Evolutionary conservation across 2,113 vertebrate genomes (phyloP).

Genomic region (Ploceus nigricollis): DNA sequence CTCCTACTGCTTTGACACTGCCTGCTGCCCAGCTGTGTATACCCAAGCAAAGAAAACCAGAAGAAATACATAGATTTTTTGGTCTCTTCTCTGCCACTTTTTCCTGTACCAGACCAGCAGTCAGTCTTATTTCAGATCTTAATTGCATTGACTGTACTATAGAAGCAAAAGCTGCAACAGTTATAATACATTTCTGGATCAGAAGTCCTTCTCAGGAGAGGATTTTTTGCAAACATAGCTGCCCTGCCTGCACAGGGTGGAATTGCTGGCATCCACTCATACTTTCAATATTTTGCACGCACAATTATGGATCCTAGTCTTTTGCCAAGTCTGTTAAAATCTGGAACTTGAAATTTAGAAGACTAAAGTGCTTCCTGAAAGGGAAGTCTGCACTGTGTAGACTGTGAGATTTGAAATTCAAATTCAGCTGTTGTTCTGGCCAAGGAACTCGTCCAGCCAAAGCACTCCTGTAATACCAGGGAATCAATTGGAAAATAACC

Average conservation of each 20-base stretch:
- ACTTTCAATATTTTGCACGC: not conserved
- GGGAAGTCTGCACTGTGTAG: not conserved
- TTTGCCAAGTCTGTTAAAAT: not conserved
- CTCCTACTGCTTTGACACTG: not conserved
- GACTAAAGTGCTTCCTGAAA: not conserved
- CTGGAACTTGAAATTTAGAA: not conserved
- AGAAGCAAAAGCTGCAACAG: not conserved
- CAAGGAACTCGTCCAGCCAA: not conserved
- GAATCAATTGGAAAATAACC: not conserved
- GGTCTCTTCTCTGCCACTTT: not conserved
- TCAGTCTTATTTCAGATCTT: not conserved
- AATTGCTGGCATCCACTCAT: not conserved
- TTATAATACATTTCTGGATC: not conserved
- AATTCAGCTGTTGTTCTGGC: not conserved
- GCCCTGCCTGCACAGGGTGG: accelerated
- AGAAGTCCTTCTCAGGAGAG: not conserved
- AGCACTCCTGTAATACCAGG: not conserved
- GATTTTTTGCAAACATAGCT: not conserved
- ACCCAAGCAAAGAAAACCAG: not conserved
- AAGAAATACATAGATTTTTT: not conserved
- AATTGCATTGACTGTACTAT: not conserved
- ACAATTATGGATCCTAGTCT: not conserved
- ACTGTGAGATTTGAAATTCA: not conserved
- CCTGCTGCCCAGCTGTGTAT: not conserved
- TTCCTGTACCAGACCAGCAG: not conserved